phyloP scores from a whole-genome alignment of 2,888 invertebrate genomes.

The Leptinotarsa rubiginosa region DNA sequence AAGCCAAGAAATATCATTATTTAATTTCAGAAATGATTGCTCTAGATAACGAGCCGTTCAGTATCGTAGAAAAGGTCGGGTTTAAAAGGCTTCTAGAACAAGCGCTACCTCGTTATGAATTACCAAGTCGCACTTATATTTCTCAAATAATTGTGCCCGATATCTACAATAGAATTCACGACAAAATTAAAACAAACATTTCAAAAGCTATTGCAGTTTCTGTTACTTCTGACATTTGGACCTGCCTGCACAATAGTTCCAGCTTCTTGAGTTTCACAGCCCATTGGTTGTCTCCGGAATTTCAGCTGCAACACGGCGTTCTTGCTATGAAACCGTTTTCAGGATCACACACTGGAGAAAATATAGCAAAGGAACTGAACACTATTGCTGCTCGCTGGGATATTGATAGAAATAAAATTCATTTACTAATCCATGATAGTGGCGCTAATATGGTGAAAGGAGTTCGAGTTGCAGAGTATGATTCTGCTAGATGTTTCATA shows the following conservation, averaged over 20 bases:
- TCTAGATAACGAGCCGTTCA: background rate
- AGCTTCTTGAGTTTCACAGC: constrained; percentile 32
- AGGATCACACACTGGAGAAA: constrained; percentile 45
- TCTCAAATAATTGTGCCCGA: background rate
- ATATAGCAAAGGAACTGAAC: constrained; percentile 55
- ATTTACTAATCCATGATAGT: constrained; percentile 44
- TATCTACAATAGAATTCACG: background rate
- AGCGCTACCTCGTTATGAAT: background rate
- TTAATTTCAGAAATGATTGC: background rate
- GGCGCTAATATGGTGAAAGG: no score
- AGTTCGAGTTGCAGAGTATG: no score
- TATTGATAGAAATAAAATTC: constrained; percentile 53
- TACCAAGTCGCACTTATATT: background rate
- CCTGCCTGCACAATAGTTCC: background rate
- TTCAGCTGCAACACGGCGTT: constrained; percentile 45
- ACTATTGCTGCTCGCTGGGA: constrained; percentile 48
- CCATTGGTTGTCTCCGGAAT: constrained; percentile 43
- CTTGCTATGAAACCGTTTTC: constrained; percentile 49
- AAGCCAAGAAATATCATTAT: background rate
- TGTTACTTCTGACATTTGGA: background rate
- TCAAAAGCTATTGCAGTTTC: background rate
- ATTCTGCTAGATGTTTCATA: no score
- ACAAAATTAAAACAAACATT: background rate
- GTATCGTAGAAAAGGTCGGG: background rate
- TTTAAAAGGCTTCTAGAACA: background rate